Percentiles rank a stretch among this genome's conserved stretches.
Evolutionary conservation across 2,113 vertebrate species (phyloP).

Genomic region (Lota lota): DNA sequence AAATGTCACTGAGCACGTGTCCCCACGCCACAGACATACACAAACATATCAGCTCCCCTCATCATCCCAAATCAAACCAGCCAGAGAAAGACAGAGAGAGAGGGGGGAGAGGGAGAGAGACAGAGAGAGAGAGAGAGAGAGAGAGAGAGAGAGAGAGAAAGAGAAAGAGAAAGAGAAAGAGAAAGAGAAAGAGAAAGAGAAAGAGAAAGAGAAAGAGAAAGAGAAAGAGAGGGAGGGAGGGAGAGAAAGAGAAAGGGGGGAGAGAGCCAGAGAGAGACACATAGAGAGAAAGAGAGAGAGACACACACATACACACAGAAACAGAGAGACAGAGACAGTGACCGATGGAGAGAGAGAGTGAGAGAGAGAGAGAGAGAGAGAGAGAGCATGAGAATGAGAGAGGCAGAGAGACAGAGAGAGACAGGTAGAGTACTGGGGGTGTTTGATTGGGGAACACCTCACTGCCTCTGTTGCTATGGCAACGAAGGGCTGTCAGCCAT

Average conservation of each 20-base stretch:
- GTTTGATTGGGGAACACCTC: conserved; percentile 68
- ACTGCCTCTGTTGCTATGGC: conserved; percentile 66
- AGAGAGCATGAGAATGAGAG: conserved; percentile 1
- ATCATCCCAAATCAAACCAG: conserved; percentile 44
- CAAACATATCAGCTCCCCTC: conserved; percentile 39
- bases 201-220: no score
- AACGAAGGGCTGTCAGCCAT: conserved; percentile 57
- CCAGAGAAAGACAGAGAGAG: no score
- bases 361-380: conserved; percentile 27
- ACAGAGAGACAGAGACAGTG: neutral
- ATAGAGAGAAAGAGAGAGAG: no score
- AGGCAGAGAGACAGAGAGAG: neutral
- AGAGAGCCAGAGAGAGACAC: no score
- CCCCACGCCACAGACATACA: conserved; percentile 28
- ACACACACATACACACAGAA: no score
- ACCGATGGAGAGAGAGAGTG: conserved; percentile 24
- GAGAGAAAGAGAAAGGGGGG: no score
- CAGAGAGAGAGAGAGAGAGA: no score
- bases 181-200: no score
- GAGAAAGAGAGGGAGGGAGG: no score
- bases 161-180: no score
- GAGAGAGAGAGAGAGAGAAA: no score
- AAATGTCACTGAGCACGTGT: conserved; percentile 65
- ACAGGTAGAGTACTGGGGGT: conserved; percentile 33
- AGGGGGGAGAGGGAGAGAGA: no score